phyloP scores from a whole-genome alignment of 2,888 invertebrate genomes.

The Pogonocherus hispidulus region DNA sequence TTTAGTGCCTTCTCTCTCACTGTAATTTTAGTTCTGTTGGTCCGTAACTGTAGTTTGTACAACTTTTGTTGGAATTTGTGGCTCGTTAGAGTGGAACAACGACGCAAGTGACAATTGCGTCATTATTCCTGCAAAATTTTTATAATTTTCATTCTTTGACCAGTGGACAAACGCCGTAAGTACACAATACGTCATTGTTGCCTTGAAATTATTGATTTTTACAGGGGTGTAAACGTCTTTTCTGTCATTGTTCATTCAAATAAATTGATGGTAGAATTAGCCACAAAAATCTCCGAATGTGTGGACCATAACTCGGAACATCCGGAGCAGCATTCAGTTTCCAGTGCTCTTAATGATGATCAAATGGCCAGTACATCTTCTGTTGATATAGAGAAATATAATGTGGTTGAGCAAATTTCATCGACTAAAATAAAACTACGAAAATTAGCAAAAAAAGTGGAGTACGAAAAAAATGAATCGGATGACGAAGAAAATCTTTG shows the following conservation, averaged over 20 bases:
- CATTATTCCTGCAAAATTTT: constrained; percentile 14
- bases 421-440: neutral
- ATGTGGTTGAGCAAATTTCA: neutral
- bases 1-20: no score
- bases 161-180: neutral
- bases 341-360: no score
- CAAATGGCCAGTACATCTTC: neutral
- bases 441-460: neutral
- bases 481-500: neutral
- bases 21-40: no score
- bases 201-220: neutral
- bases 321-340: no score
- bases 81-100: constrained; percentile 2
- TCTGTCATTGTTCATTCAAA: no score
- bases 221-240: neutral
- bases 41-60: constrained; percentile 18
- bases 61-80: constrained; percentile 4
- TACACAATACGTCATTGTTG: constrained; percentile 11
- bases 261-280: no score
- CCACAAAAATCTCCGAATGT: no score
- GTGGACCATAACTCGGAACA: no score
- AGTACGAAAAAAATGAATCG: neutral
- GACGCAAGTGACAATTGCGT: constrained; percentile 21
- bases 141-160: neutral
- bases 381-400: neutral